A percentile compares a stretch with the other conserved stretches of the same genome.
Conservation (phyloP, 2,888 invertebrate genomes). For the Tryphoninae sp. region DNA sequence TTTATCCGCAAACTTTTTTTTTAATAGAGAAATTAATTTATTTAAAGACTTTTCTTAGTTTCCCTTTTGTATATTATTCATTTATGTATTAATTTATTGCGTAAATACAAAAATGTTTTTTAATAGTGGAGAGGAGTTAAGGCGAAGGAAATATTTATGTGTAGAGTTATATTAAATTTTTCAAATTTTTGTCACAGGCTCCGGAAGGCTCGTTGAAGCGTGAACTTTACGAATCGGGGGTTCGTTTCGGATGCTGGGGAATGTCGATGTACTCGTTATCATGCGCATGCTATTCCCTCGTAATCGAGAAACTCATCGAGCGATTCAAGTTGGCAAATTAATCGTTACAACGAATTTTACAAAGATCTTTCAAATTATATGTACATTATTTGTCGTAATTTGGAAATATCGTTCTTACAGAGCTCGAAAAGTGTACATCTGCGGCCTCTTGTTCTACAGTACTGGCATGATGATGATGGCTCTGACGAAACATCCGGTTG, state of each 20-base stretch:
- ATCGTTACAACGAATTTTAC: neutral
- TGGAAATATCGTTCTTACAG: conserved; percentile 82
- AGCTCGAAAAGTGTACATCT: conserved; percentile 93
- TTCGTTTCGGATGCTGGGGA: conserved; percentile 97
- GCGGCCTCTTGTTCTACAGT: conserved; percentile 94
- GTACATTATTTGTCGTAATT: neutral
- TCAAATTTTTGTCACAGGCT: conserved; percentile 83
- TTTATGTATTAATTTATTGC: no score
- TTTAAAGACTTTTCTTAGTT: no score
- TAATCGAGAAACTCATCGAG: conserved; percentile 93
- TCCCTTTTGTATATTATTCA: no score
- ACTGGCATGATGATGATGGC: conserved; percentile 95
- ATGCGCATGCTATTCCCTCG: conserved; percentile 94
- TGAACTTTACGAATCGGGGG: conserved; percentile 92
- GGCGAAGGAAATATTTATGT: neutral
- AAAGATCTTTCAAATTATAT: neutral
- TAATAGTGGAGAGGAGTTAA: neutral
- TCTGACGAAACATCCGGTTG: conserved; percentile 87
- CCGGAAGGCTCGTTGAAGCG: conserved; percentile 86
- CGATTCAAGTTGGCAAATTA: conserved; percentile 82
- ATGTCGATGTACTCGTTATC: conserved; percentile 98
- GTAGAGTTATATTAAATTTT: neutral
- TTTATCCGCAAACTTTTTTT: no score
- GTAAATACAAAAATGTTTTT: no score
- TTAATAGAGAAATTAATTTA: no score